Evolutionary conservation across 2,113 vertebrate species (phyloP).

Genomic region (Greenwoodochromis staneri): DNA sequence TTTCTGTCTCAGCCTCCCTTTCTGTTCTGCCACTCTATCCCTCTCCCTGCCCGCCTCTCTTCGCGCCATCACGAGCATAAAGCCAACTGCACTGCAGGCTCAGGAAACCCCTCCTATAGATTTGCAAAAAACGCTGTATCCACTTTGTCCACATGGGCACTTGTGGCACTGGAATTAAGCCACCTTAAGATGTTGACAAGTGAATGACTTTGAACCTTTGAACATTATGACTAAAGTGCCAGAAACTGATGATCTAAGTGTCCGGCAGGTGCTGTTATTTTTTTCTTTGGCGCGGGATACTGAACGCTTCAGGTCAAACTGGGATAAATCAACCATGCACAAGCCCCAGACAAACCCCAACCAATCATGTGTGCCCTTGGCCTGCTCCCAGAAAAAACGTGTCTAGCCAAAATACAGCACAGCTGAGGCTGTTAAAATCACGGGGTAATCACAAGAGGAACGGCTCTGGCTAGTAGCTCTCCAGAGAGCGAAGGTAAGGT

Average conservation of each 20-base stretch:
- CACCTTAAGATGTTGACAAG: not conserved
- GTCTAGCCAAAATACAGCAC: conserved; percentile 61
- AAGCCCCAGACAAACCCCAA: conserved; percentile 17
- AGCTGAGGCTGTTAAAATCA: conserved; percentile 60
- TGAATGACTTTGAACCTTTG: not conserved
- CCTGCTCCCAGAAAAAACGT: conserved; percentile 22
- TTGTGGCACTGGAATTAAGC: not conserved
- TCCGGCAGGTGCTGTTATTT: not conserved
- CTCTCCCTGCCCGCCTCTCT: not conserved
- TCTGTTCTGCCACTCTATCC: not conserved
- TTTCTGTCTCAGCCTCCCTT: not conserved
- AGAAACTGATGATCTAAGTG: not conserved
- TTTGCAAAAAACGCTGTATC: not conserved
- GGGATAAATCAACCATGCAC: conserved; percentile 36
- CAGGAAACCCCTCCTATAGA: conserved; percentile 18
- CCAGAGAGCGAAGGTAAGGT: conserved; percentile 9
- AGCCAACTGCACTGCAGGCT: conserved; percentile 13
- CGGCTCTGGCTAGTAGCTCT: conserved; percentile 5
- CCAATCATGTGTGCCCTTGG: conserved; percentile 51
- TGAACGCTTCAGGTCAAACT: not conserved
- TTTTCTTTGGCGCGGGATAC: not conserved
- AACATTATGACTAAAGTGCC: not conserved
- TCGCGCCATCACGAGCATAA: not conserved
- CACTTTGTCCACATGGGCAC: conserved; percentile 30
- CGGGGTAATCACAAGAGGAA: conserved; percentile 58